Evolutionary conservation across 1,140 invertebrate genomes (phyloP).

Genomic region (Linepithema humile): DNA sequence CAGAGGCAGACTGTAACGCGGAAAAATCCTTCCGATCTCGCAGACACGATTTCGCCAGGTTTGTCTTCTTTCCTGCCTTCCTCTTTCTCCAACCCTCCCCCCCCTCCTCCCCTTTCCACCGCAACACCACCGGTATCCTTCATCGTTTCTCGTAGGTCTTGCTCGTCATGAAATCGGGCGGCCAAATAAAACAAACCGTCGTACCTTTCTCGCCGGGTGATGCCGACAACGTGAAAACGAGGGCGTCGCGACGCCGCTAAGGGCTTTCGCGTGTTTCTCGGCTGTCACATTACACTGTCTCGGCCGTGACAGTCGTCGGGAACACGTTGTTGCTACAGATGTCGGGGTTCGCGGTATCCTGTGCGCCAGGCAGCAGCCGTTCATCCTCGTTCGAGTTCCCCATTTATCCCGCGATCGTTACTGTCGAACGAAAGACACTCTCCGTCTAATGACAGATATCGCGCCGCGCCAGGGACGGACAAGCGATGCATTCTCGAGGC

Average conservation of each 20-base stretch:
- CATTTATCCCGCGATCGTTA: slow-evolving; percentile 43
- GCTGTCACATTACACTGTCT: slow-evolving; percentile 79
- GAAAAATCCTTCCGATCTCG: slow-evolving; percentile 42
- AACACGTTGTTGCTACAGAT: slow-evolving; percentile 54
- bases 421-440: slow-evolving; percentile 20
- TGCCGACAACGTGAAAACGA: slow-evolving; percentile 51
- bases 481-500: neutral
- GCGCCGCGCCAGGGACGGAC: neutral
- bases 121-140: no score
- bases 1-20: neutral
- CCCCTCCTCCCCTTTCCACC: neutral
- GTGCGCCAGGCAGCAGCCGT: neutral
- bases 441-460: slow-evolving; percentile 38
- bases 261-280: slow-evolving; percentile 74
- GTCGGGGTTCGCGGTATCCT: slow-evolving; percentile 49
- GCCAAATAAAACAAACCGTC: slow-evolving; percentile 71
- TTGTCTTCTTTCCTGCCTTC: slow-evolving; percentile 17
- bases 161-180: slow-evolving; percentile 67
- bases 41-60: slow-evolving; percentile 9
- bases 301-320: slow-evolving; percentile 67
- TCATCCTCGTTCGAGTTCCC: neutral
- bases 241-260: slow-evolving; percentile 43
- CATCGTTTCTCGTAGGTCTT: slow-evolving; percentile 31
- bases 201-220: slow-evolving; percentile 32
- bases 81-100: neutral